Evolutionary conservation across 1,140 invertebrate genomes (phyloP).

Genomic region (Monomorium pharaonis): DNA sequence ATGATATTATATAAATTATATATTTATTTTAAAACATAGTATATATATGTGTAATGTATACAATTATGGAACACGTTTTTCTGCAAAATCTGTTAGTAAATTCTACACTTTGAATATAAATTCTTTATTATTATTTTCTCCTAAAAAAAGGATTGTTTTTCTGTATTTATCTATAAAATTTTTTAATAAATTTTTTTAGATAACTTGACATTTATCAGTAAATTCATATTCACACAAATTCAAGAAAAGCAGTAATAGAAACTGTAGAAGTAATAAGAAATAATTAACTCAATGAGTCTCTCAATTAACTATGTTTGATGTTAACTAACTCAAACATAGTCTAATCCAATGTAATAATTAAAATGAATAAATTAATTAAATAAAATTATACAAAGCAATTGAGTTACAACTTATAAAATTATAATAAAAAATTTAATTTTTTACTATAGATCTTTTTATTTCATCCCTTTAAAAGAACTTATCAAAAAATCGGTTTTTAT

Average conservation of each 20-base stretch:
- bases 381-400: background rate
- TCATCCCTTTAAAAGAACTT: background rate
- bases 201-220: background rate
- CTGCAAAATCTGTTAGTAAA: background rate
- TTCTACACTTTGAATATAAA: background rate
- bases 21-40: no score
- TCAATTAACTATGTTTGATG: no score
- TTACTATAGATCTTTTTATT: no score
- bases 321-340: no score
- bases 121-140: background rate
- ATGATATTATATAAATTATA: no score
- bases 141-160: background rate
- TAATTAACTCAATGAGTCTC: background rate
- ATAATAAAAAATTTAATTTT: background rate
- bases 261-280: background rate
- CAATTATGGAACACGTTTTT: background rate
- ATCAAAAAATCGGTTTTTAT: background rate
- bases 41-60: no score
- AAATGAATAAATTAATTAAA: background rate
- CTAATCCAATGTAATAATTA: background rate
- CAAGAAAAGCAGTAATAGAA: background rate
- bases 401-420: background rate
- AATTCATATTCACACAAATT: no score
- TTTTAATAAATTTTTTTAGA: background rate
- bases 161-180: background rate